These are phyloP conservation scores for Onthophagus sagittarius DNA, from an alignment of 2,888 invertebrate genomes.

Conservation along the genomic window DNA sequence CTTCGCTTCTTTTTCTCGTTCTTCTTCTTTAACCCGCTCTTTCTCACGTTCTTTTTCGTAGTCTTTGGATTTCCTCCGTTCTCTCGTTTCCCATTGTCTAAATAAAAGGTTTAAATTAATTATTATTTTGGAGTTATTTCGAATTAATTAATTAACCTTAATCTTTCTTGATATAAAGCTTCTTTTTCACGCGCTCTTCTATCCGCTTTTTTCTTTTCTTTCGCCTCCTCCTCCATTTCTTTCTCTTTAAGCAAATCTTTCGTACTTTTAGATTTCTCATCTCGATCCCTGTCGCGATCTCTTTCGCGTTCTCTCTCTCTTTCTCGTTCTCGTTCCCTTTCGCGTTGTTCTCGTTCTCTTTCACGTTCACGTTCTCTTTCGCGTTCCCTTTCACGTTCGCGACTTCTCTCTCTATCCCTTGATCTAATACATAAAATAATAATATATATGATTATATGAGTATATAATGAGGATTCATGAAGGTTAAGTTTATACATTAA, in stretches of 20 bases:
- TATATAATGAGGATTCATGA: too few species aligned
- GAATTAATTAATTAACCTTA: conserved; percentile 37
- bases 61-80: conserved; percentile 85
- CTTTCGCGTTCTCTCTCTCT: conserved; percentile 57
- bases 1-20: conserved; percentile 87
- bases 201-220: conserved; percentile 86
- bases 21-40: conserved; percentile 79
- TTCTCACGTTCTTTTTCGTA: conserved; percentile 84
- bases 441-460: too few species aligned
- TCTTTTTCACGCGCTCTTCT: conserved; percentile 92
- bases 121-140: neutral
- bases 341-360: conserved; percentile 50
- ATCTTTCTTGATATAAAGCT: conserved; percentile 89
- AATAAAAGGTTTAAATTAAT: conserved; percentile 16
- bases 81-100: conserved; percentile 82
- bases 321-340: conserved; percentile 61
- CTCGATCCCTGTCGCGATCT: conserved; percentile 51
- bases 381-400: conserved; percentile 39
- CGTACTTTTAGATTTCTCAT: conserved; percentile 51
- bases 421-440: conserved; percentile 41
- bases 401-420: conserved; percentile 44
- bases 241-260: conserved; percentile 69
- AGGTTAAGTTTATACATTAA: too few species aligned
- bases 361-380: conserved; percentile 45
- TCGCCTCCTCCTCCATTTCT: conserved; percentile 87